Conservation (phyloP, 2,888 invertebrate species). For the Cephus nigrinus region DNA sequence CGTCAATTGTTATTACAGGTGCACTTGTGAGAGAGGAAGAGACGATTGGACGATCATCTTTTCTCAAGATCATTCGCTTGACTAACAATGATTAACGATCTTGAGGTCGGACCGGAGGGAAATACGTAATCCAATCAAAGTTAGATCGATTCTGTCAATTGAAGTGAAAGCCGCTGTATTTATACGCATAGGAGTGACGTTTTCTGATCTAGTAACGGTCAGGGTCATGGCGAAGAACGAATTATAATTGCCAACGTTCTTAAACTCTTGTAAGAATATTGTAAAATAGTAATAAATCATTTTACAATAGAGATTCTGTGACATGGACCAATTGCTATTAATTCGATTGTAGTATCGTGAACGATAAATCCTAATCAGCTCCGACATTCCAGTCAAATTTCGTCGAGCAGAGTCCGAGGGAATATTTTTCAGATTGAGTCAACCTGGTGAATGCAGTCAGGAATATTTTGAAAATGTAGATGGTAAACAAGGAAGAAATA, state of each 20-base stretch:
- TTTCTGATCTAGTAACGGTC: neutral
- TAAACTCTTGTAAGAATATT: neutral
- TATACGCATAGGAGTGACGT: neutral
- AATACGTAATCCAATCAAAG: neutral
- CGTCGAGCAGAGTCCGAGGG: neutral
- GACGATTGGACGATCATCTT: neutral
- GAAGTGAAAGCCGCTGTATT: neutral
- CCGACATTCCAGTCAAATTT: neutral
- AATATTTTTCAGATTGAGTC: neutral
- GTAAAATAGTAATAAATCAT: neutral
- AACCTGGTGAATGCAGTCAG: neutral
- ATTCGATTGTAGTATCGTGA: neutral
- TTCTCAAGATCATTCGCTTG: neutral
- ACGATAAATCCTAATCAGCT: neutral
- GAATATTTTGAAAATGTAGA: neutral
- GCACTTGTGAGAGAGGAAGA: neutral
- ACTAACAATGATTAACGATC: neutral
- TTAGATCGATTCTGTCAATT: neutral
- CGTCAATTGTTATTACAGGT: neutral
- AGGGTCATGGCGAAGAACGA: neutral
- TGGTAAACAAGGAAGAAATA: neutral
- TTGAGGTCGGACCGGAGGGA: neutral
- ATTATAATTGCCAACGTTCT: neutral
- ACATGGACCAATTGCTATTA: neutral
- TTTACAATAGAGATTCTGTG: neutral